Evolutionary conservation across 2,797 vertebrate genomes (phyloP).

Genomic region (Falco columbarius): DNA sequence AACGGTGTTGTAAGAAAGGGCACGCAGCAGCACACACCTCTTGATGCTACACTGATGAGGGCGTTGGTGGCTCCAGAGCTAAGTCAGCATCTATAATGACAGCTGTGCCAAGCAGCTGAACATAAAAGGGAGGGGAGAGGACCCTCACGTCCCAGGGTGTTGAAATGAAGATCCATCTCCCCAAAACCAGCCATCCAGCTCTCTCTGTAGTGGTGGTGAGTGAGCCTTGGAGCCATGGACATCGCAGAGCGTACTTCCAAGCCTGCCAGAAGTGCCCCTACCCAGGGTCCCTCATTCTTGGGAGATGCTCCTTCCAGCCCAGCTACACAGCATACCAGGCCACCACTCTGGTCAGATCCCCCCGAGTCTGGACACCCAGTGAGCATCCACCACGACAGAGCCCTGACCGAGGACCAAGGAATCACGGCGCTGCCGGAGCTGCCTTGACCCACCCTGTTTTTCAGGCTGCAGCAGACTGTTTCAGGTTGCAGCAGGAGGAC

Average conservation of each 20-base stretch:
- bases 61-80: constrained; percentile 10
- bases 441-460: neutral
- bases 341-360: accelerated
- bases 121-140: neutral
- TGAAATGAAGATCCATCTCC: neutral
- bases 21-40: constrained; percentile 24
- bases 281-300: accelerated
- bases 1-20: constrained; percentile 20
- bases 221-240: neutral
- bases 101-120: neutral
- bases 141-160: neutral
- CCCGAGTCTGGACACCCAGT: accelerated
- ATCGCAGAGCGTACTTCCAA: neutral
- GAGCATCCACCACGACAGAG: accelerated
- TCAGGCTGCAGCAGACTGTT: neutral
- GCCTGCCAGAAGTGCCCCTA: neutral
- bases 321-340: neutral
- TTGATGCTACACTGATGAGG: constrained; percentile 1
- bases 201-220: accelerated
- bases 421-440: accelerated
- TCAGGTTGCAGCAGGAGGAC: neutral
- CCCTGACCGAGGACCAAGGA: accelerated
- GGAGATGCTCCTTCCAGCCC: neutral
- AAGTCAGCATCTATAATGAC: constrained; percentile 11
- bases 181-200: neutral